A percentile compares a stretch with the other conserved stretches of the same genome.
Evolutionary conservation across 2,888 invertebrate species (phyloP).

Genomic region (Tetramorium bicarinatum): DNA sequence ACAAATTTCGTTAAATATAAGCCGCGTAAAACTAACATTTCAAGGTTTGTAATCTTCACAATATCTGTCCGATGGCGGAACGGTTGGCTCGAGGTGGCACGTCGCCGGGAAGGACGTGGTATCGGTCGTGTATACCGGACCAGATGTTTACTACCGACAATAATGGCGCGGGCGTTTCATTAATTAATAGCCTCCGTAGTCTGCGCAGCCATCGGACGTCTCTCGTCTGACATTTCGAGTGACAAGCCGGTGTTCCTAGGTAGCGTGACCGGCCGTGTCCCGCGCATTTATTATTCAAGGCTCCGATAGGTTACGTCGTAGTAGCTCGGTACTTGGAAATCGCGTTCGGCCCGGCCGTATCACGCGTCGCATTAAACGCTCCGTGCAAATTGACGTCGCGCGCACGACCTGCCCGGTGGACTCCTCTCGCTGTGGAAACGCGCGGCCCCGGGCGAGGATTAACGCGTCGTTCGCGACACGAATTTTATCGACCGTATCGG

Average conservation of each 20-base stretch:
- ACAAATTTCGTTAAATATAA: slow-evolving; percentile 7
- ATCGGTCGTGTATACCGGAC: slow-evolving; percentile 54
- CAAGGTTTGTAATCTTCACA: slow-evolving; percentile 23
- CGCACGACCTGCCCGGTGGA: neutral
- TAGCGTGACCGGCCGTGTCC: slow-evolving; percentile 84
- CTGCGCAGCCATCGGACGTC: slow-evolving; percentile 78
- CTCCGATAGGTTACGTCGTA: slow-evolving; percentile 82
- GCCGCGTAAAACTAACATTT: neutral
- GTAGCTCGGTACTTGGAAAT: slow-evolving; percentile 79
- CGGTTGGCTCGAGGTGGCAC: slow-evolving; percentile 42
- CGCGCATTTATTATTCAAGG: slow-evolving; percentile 85
- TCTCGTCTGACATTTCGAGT: slow-evolving; percentile 84
- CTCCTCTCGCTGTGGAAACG: slow-evolving; percentile 37
- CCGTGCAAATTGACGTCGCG: slow-evolving; percentile 74
- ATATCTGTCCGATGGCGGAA: slow-evolving; percentile 29
- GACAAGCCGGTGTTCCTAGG: slow-evolving; percentile 84
- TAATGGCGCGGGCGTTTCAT: slow-evolving; percentile 79
- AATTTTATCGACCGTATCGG: slow-evolving; percentile 56
- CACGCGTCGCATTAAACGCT: slow-evolving; percentile 80
- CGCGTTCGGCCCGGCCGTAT: slow-evolving; percentile 74
- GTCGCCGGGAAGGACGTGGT: slow-evolving; percentile 62
- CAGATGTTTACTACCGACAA: slow-evolving; percentile 68
- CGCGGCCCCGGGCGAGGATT: slow-evolving; percentile 27
- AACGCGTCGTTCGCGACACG: slow-evolving; percentile 44
- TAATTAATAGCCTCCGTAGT: slow-evolving; percentile 83